Evolutionary conservation across 2,888 invertebrate genomes (phyloP).

Genomic region (Mythimna ferrago): DNA sequence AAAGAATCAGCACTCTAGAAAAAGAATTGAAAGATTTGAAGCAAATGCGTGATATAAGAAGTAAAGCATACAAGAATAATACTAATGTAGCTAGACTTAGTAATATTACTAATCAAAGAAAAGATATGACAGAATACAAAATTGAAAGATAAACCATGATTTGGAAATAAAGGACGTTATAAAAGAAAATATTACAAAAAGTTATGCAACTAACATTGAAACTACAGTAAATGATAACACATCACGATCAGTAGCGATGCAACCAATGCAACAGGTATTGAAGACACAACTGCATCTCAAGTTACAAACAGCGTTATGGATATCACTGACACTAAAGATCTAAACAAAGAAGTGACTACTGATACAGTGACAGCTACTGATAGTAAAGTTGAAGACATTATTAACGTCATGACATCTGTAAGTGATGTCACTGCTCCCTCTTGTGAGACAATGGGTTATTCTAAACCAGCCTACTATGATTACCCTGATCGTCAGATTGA

Average conservation of each 20-base stretch:
- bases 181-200: neutral
- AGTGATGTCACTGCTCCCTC: neutral
- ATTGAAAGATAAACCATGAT: neutral
- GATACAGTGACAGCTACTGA: neutral
- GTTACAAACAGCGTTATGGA: too few relatives aligned
- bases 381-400: neutral
- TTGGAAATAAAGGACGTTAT: neutral
- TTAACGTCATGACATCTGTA: neutral
- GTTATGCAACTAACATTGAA: neutral
- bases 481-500: neutral
- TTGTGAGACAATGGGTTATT: neutral
- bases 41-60: neutral
- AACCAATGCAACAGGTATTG: too few relatives aligned
- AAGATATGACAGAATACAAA: neutral
- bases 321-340: too few relatives aligned
- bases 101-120: slow-evolving; percentile 8
- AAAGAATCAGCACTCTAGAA: slow-evolving; percentile 18
- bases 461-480: neutral
- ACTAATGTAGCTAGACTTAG: neutral
- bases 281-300: too few relatives aligned
- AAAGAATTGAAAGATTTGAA: slow-evolving; percentile 3
- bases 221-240: neutral
- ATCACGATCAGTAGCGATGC: too few relatives aligned
- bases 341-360: neutral
- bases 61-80: neutral